These are phyloP conservation scores for Psammodynastes pulverulentus DNA, from an alignment of 2,113 vertebrate genomes.

Conservation along the genomic window DNA sequence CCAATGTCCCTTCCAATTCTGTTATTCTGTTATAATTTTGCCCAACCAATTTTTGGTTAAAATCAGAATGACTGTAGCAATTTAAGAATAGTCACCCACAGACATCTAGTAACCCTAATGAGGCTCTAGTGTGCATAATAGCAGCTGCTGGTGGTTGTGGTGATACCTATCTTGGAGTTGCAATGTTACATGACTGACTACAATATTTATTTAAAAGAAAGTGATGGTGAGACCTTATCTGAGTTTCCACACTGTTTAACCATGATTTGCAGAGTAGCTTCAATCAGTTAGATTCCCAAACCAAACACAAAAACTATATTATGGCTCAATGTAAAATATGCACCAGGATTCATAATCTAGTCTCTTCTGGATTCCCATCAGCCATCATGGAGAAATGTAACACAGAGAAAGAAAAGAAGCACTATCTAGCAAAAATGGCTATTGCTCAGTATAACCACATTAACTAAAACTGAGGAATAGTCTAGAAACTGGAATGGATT, in stretches of 20 bases:
- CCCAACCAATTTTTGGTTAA: not conserved
- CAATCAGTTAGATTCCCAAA: not conserved
- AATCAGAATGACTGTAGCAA: not conserved
- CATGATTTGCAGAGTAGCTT: not conserved
- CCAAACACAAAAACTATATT: not conserved
- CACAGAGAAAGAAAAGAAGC: not conserved
- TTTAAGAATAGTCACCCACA: not conserved
- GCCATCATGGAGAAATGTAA: not conserved
- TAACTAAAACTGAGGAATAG: not conserved
- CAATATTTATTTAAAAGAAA: not conserved
- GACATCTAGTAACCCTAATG: not conserved
- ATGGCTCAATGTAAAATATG: not conserved
- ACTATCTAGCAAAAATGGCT: not conserved
- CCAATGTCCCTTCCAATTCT: not conserved
- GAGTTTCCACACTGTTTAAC: not conserved
- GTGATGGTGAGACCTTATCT: not conserved
- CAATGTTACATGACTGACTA: not conserved
- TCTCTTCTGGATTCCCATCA: not conserved
- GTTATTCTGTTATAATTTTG: not conserved
- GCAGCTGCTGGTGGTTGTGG: not conserved
- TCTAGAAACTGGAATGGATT: not conserved
- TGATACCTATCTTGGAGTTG: not conserved
- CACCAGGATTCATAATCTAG: not conserved
- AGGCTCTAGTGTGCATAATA: too few species aligned
- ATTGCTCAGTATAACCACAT: not conserved